Percentiles rank a stretch among this genome's conserved stretches.
These are phyloP conservation scores for Heteropelma amictum DNA, from an alignment of 2,888 invertebrate genomes.

Conservation along the genomic window DNA sequence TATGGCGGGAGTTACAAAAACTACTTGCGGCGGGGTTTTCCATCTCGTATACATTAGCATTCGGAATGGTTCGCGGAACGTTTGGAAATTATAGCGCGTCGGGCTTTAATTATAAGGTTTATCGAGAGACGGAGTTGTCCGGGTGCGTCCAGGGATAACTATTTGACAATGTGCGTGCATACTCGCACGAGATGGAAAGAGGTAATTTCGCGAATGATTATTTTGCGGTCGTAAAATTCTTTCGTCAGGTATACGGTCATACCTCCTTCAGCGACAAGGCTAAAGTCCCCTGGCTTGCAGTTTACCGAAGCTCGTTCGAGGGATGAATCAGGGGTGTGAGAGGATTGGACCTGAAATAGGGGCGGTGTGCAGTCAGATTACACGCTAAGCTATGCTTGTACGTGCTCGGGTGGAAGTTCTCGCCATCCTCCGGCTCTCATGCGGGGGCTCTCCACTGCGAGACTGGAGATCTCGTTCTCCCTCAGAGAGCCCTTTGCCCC, in stretches of 20 bases:
- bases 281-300: slow-evolving; percentile 54
- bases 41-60: slow-evolving; percentile 76
- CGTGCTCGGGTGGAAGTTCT: slow-evolving; percentile 76
- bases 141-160: not conserved
- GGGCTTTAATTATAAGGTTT: slow-evolving; percentile 42
- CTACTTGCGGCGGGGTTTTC: slow-evolving; percentile 68
- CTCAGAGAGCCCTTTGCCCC: slow-evolving; percentile 58
- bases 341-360: slow-evolving; percentile 67
- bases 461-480: slow-evolving; percentile 54
- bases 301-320: slow-evolving; percentile 50
- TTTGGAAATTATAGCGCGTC: slow-evolving; percentile 46
- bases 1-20: slow-evolving; percentile 69
- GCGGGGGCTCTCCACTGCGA: slow-evolving; percentile 24
- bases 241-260: slow-evolving; percentile 71
- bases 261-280: slow-evolving; percentile 42
- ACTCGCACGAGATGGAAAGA: not conserved
- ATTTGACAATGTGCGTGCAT: not conserved
- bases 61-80: slow-evolving; percentile 65
- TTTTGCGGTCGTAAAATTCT: slow-evolving; percentile 63
- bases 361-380: slow-evolving; percentile 77
- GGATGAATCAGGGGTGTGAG: slow-evolving; percentile 30
- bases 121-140: slow-evolving; percentile 22
- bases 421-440: slow-evolving; percentile 50
- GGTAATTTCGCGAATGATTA: not conserved
- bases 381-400: slow-evolving; percentile 77